phyloP scores from a whole-genome alignment of 2,888 invertebrate genomes.

The Rhaphigaster nebulosa region DNA sequence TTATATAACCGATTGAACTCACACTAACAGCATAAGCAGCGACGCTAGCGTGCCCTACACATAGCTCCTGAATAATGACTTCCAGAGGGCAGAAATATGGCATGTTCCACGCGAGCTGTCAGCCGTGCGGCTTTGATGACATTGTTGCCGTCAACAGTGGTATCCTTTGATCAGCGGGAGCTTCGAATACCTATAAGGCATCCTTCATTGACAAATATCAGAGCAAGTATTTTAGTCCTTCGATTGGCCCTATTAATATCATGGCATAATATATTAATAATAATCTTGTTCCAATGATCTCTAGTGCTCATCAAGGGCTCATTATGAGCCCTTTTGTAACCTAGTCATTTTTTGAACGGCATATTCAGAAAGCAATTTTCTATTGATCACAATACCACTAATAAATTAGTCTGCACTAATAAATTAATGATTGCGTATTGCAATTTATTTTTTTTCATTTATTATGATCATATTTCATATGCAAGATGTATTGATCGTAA shows the following conservation, averaged over 20 bases:
- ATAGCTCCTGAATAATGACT: constrained; percentile 33
- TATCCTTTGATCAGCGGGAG: constrained; percentile 8
- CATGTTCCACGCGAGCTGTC: constrained; percentile 40
- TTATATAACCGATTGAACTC: not conserved
- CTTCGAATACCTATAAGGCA: constrained; percentile 20
- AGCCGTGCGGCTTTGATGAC: constrained; percentile 38
- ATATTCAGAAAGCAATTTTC: no score
- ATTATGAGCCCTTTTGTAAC: no score
- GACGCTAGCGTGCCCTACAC: constrained; percentile 9
- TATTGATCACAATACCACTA: no score
- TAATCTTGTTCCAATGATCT: not conserved
- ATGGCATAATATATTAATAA: not conserved
- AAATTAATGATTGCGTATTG: no score
- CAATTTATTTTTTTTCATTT: no score
- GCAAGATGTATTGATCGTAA: no score
- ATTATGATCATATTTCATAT: no score
- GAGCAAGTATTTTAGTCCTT: not conserved
- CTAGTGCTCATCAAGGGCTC: no score
- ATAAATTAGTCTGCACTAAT: no score
- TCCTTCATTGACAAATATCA: constrained; percentile 19
- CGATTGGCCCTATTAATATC: not conserved
- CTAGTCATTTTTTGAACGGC: no score
- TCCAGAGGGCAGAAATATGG: not conserved
- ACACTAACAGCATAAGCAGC: not conserved
- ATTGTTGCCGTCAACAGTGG: constrained; percentile 38